These are phyloP conservation scores for Lasius fuliginosus DNA, from an alignment of 2,888 invertebrate species.

Conservation along the genomic window DNA sequence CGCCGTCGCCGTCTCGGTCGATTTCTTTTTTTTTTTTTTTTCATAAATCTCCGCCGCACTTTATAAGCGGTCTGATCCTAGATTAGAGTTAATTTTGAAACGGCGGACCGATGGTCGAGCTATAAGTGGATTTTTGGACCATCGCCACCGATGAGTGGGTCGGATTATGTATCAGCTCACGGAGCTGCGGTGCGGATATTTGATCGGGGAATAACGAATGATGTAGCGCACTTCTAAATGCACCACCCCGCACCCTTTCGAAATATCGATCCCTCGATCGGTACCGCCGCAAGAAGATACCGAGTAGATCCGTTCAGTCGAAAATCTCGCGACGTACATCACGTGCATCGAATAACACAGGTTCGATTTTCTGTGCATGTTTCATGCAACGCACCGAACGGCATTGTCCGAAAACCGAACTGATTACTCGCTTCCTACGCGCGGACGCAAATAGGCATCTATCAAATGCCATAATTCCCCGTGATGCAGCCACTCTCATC, in stretches of 20 bases:
- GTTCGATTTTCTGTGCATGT: conserved; percentile 48
- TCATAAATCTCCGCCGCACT: conserved; percentile 62
- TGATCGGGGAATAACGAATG: conserved; percentile 64
- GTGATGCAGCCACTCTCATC: conserved; percentile 55
- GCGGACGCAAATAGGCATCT: conserved; percentile 50
- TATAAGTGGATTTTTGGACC: conserved; percentile 71
- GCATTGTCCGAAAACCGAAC: conserved; percentile 41
- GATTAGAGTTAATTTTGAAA: conserved; percentile 74
- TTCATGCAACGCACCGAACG: conserved; percentile 40
- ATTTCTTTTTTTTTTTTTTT: conserved; percentile 42
- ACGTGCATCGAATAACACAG: conserved; percentile 32
- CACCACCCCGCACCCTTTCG: not conserved
- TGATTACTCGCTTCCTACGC: conserved; percentile 62
- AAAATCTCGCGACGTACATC: conserved; percentile 32
- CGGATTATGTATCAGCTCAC: conserved; percentile 64
- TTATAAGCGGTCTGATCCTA: conserved; percentile 75
- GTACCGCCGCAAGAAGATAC: conserved; percentile 16
- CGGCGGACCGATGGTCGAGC: conserved; percentile 62
- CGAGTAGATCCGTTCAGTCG: not conserved
- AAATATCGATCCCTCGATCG: conserved; percentile 36
- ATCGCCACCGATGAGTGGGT: conserved; percentile 63
- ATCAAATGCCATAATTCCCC: conserved; percentile 69
- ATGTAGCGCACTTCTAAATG: conserved; percentile 49
- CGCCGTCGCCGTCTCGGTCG: conserved; percentile 27
- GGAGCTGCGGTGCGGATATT: conserved; percentile 12